Base-by-base conservation (phyloP, 2,113 vertebrate species). In the Eulacestoma nigropectus region DNA sequence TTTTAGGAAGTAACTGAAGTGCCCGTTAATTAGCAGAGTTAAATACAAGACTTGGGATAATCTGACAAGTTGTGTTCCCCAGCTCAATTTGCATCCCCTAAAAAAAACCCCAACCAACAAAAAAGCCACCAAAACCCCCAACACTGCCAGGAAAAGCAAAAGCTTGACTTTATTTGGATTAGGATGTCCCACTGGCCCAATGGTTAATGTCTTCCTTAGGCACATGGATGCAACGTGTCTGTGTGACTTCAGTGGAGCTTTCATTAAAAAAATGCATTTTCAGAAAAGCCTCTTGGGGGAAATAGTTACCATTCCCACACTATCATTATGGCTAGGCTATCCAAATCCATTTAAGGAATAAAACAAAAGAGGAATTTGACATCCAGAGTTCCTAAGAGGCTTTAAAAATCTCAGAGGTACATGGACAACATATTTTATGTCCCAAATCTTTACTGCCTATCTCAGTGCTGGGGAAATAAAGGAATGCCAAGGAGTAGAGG, bases 281-380 rank as follows among this genome's bases (percentile, higher is more conserved):
- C 47, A 44, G 26, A 75, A 70, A 60, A 86, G 44, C n/a, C 35
- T 90, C 67, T 73, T 62, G 52, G 63, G 82, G 75, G 75, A 90
- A 94, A 92, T 93, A 90, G 85, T 93, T 96, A 19, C 84, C 80
- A 60, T 93, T 96, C 95, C 85, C 82, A 84, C 88, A 37, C 93
- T 95, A 15, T 96, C 76, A 55, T 81, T 82, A 68, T 26, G 50
- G 42, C 69, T 76, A 69, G 42, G 57, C 59, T 84, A 76, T 35
- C 80, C 41, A 84, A 55, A 92, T 78, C 96, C 95, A 82, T 93
- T 86, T 92, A 97, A 94, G 96, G 95, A 94, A 93, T 94, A 46
- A 90, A 93, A 52, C 19, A 41, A 64, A 68, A 84, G 39, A 81
- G 79, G 92, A 93, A 95, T 94, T 92, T 94, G 86, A 68, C 5